Evolutionary conservation across 1,140 invertebrate species (phyloP), one percentile per base, ranked within the genome.

Genomic region (Daktulosphaira vitifoliae): DNA sequence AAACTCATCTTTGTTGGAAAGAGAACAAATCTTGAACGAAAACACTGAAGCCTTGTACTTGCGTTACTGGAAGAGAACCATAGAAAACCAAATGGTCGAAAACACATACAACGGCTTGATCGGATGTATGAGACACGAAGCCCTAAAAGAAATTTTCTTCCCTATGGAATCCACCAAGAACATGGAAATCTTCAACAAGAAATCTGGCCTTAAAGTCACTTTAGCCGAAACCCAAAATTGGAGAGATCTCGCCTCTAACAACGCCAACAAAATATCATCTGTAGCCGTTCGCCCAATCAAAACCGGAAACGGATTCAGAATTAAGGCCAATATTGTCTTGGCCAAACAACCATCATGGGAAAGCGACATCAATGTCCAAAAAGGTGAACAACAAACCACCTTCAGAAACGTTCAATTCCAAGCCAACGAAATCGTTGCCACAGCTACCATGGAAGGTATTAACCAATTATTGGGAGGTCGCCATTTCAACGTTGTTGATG

Each of bases 301-400:
- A 33, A 29, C 25, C 16, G 56, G 42, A 20, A 48, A 29, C 11
- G 56, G 42, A 1, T 62, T 29, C 25, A 46, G 44, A 26, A 11
- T 62, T 7, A 62, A 48, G 26, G 42, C 46, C 1, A 62, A 62
- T 5, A 1, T 33, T 13, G 13, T 62, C 1, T 13, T 62, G 39
- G 23, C 42, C n/a, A 62, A 62, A 48, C 42, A 62, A 0, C 56
- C 56, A 1, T 23, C 25, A 1, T 62, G 56, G 56, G 23, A 62
- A 8, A 29, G 22, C 16, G 42, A 48, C 20, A 8, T 62, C 3
- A 1, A 46, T 7, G 56, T 16, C 2, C n/a, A 48, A 18, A 48
- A 62, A 8, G 18, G 6, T 1, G 4, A 48, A n/a, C 23, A 62
- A 46, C 1, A 26, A 1, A 13, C 44, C 25, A 33, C 7, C 16